Conservation (phyloP, 2,797 vertebrate genomes). For the Anguilla anguilla region DNA sequence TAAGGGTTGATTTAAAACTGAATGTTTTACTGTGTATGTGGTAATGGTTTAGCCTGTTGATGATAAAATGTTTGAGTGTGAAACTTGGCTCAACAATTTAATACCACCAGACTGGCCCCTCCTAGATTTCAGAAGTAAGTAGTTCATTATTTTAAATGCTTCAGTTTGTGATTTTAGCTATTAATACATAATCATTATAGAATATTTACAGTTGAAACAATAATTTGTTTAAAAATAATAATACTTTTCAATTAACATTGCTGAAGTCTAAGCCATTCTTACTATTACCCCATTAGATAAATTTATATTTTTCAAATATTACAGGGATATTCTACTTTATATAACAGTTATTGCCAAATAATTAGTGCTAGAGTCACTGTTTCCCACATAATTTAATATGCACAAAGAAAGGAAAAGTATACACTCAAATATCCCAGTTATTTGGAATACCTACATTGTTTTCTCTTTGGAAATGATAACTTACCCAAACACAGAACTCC, state of each 20-base stretch:
- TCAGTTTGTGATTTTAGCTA: background rate
- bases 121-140: slow-evolving; percentile 3
- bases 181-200: background rate
- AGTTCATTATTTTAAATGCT: background rate
- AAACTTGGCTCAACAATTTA: background rate
- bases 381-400: background rate
- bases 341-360: background rate
- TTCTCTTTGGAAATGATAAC: background rate
- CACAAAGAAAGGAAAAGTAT: background rate
- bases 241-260: background rate
- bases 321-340: background rate
- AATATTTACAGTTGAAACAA: background rate
- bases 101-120: background rate
- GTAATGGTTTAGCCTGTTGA: background rate
- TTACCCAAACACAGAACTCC: slow-evolving; percentile 5
- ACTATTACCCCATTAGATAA: background rate
- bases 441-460: background rate
- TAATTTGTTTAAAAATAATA: background rate
- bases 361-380: background rate
- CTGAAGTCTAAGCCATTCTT: background rate
- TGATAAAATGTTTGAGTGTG: background rate
- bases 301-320: background rate
- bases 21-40: no score
- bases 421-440: background rate
- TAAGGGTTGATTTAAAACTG: no score